Percentiles rank a stretch among this genome's conserved stretches.
Evolutionary conservation across 2,113 vertebrate genomes (phyloP).

Genomic region (Cololabis saira): DNA sequence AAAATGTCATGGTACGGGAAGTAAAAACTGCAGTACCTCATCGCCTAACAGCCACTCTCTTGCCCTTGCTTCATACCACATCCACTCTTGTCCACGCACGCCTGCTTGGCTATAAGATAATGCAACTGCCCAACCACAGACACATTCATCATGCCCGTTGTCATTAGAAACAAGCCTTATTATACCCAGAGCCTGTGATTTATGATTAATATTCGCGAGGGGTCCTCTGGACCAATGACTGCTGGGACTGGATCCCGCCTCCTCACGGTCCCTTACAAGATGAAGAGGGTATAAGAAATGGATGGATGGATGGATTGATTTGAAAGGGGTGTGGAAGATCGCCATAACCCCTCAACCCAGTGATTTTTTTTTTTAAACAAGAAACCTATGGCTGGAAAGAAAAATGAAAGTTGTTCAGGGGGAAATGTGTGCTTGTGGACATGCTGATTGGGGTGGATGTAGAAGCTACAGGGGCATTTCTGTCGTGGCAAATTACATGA

Average conservation of each 20-base stretch:
- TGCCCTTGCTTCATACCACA: conserved; percentile 17
- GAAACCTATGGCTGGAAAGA: conserved; percentile 24
- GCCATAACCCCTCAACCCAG: conserved; percentile 60
- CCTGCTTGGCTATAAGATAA: conserved; percentile 53
- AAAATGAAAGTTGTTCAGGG: conserved; percentile 8
- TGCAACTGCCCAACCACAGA: conserved; percentile 39
- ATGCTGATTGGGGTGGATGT: conserved; percentile 4
- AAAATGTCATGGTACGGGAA: conserved; percentile 65
- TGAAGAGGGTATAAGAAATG: neutral
- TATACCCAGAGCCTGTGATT: conserved; percentile 64
- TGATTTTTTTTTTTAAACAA: conserved; percentile 55
- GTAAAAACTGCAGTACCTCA: conserved; percentile 40
- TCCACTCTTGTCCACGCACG: conserved; percentile 17
- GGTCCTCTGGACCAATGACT: conserved; percentile 18
- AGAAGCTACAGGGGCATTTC: conserved; percentile 39
- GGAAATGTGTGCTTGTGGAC: conserved; percentile 1
- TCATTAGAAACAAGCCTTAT: conserved; percentile 72
- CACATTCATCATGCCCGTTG: conserved; percentile 70
- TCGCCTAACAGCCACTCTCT: conserved; percentile 41
- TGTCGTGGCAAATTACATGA: conserved; percentile 44
- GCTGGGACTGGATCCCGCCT: neutral
- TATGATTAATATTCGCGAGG: conserved; percentile 71
- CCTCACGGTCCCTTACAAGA: neutral
- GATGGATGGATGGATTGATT: conserved; percentile 28
- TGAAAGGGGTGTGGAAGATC: conserved; percentile 55